Evolutionary conservation across 92 coral and sea anemone species (phyloP), one percentile per base, ranked within the genome.

Genomic region (Palythoa grandis): DNA sequence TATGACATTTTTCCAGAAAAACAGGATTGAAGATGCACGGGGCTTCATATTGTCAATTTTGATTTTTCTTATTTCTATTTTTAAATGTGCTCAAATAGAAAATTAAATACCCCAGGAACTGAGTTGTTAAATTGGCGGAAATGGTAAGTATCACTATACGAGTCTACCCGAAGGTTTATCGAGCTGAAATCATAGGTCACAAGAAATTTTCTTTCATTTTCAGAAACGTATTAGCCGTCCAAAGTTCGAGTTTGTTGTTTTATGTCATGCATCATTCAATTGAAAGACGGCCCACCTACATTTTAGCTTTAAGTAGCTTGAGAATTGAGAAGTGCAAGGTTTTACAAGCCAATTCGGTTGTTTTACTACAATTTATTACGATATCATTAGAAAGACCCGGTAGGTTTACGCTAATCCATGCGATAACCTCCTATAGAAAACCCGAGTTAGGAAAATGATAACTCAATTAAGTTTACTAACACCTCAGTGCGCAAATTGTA

Each of bases 111-210:
- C 1, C 25, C 70, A 78, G 47, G 82, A 56, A 56, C 15, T 63
- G 29, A 56, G 70, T 60, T 60, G 48, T 14, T 61, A 43, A 43
- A 11, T 39, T 35, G 24, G 52, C 83, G 83, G 83, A 78, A 78
- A 78, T 78, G 35, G 25, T 15, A 50, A 19, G 37, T 78, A 40
- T 61, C 53, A 57, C 83, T 78, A 61, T 35, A 35, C 83, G 83
- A 78, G 72, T 78, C 83, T 78, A 78, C 72, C 24, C 83, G 83
- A 78, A 60, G 83, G 72, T 61, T 78, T 78, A 78, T 78, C 83
- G 83, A 78, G 10, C 48, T 2, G 72, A 29, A 25, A 78, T 78
- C 83, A 78, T n/a, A 58, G 83, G 83, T 78, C 83, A 78, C 65
- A 78, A 61, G 83, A 52, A 60, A n/a, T 61, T 52, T 69, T 58